A percentile compares a stretch with the other conserved stretches of the same genome.
Conservation (phyloP, 2,797 vertebrate species). For the Sebastes hubbsi region DNA sequence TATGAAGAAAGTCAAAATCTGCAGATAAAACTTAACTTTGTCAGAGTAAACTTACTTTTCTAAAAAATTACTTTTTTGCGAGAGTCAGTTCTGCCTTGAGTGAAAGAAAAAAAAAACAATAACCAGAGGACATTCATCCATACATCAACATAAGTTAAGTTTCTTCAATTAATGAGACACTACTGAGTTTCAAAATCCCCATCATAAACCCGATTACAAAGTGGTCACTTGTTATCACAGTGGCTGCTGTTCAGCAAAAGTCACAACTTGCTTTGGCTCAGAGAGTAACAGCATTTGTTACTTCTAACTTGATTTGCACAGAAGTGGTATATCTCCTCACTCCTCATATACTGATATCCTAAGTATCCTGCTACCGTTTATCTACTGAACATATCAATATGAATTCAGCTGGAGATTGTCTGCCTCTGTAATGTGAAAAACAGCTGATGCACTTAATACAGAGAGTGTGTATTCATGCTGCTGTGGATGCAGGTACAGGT, state of each 20-base stretch:
- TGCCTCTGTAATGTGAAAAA: not conserved
- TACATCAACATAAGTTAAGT: not conserved
- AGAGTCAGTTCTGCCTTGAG: not conserved
- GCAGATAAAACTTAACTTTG: not conserved
- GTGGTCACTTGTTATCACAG: not conserved
- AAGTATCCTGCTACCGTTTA: not conserved
- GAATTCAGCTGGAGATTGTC: not conserved
- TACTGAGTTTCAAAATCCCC: not conserved
- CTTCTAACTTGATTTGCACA: not conserved
- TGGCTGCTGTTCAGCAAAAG: not conserved
- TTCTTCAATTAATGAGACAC: not conserved
- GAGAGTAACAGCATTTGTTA: not conserved
- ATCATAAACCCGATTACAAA: not conserved
- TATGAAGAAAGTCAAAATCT: not conserved
- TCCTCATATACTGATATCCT: not conserved
- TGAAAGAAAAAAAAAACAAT: not conserved
- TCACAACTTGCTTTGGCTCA: not conserved
- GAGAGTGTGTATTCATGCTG: not conserved
- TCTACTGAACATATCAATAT: not conserved
- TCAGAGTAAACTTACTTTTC: not conserved
- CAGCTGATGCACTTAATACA: not conserved
- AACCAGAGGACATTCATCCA: not conserved
- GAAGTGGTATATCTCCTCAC: too few species aligned
- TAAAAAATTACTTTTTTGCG: not conserved
- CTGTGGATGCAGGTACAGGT: constrained; percentile 47